A percentile compares a stretch with the other conserved stretches of the same genome.
Conservation (phyloP, 2,113 vertebrate genomes). For the Phycodurus eques region DNA sequence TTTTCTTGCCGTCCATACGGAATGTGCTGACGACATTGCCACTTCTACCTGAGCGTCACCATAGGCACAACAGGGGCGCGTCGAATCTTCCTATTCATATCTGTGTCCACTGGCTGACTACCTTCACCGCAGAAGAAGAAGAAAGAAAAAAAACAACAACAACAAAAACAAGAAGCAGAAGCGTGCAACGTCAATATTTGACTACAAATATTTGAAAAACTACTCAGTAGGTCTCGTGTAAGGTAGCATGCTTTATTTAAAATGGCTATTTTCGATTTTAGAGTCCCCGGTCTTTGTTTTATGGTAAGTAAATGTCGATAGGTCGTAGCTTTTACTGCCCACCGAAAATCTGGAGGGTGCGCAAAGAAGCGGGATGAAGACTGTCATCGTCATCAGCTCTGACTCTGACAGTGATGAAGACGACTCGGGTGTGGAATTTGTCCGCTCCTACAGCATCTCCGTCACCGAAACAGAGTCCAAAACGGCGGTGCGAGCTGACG, state of each 20-base stretch:
- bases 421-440: slow-evolving; percentile 53
- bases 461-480: background rate
- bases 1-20: no score
- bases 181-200: background rate
- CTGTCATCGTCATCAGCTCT: slow-evolving; percentile 48
- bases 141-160: background rate
- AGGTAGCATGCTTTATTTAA: background rate
- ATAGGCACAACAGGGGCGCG: no score
- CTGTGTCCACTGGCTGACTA: no score
- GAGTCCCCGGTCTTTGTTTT: background rate
- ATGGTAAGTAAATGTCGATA: background rate
- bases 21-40: no score
- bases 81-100: no score
- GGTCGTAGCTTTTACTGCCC: background rate
- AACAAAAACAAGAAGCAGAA: background rate
- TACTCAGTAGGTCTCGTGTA: background rate
- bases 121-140: background rate
- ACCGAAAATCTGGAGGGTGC: background rate
- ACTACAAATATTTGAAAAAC: background rate
- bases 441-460: slow-evolving; percentile 16
- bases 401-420: slow-evolving; percentile 30
- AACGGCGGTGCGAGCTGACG: slow-evolving; percentile 8
- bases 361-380: slow-evolving; percentile 29
- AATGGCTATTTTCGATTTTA: background rate
- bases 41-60: no score